Evolutionary conservation across 2,888 invertebrate genomes (phyloP).

Genomic region (Molorchus minor): DNA sequence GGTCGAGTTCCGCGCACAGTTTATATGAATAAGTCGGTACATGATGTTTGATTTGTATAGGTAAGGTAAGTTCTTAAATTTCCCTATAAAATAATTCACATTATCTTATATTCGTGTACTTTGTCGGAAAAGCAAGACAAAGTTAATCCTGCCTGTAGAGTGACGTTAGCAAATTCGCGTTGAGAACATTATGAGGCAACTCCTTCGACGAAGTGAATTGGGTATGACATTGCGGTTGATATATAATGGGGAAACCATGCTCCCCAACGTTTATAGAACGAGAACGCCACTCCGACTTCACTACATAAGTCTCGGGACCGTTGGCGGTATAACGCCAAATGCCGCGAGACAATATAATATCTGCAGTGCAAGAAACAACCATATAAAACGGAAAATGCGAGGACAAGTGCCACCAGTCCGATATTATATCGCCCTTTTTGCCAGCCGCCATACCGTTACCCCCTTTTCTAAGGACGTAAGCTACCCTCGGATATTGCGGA

Average conservation of each 20-base stretch:
- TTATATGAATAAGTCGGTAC: too few species aligned
- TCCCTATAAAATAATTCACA: too few species aligned
- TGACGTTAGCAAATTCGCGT: conserved; percentile 22
- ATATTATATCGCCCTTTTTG: conserved; percentile 43
- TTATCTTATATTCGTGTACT: too few species aligned
- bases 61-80: too few species aligned
- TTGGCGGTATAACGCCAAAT: conserved; percentile 49
- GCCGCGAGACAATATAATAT: conserved; percentile 55
- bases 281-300: conserved; percentile 19
- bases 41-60: too few species aligned
- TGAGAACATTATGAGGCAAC: conserved; percentile 46
- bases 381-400: conserved; percentile 52
- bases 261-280: conserved; percentile 8
- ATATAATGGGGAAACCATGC: conserved; percentile 43
- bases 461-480: conserved; percentile 11
- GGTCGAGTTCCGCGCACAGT: too few species aligned
- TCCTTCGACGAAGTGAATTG: conserved; percentile 47
- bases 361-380: conserved; percentile 52
- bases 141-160: conserved; percentile 11
- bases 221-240: conserved; percentile 47
- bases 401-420: conserved; percentile 49
- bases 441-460: conserved; percentile 24
- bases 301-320: conserved; percentile 46
- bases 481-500: conserved; percentile 27
- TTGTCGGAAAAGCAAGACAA: conserved; percentile 37